phyloP scores from a whole-genome alignment of 30 jellyfish, hydroid and myxozoan genomes.

The Mastigias papua region DNA sequence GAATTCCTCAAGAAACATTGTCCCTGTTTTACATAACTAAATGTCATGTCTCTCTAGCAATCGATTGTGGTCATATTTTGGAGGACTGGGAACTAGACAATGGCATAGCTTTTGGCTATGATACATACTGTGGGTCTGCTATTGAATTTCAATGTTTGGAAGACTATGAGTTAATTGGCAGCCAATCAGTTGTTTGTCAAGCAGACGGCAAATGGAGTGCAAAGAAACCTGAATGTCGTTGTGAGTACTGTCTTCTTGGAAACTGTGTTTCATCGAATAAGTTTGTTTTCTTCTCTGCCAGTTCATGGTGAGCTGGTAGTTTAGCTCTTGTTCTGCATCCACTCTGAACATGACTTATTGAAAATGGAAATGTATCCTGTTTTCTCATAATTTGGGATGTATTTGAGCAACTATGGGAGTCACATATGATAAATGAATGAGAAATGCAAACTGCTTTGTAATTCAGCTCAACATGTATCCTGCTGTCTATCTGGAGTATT shows the following conservation, averaged over 20 bases:
- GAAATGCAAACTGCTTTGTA: too few species aligned
- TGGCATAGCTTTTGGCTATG: conserved; percentile 29
- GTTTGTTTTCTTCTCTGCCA: too few species aligned
- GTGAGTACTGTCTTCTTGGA: conserved; percentile 15
- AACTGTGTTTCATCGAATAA: not conserved
- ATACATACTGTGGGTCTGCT: conserved; percentile 41
- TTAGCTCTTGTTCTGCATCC: too few species aligned
- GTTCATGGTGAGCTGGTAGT: too few species aligned
- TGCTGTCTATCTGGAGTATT: too few species aligned
- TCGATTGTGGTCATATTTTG: conserved; percentile 44
- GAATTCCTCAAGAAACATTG: not conserved
- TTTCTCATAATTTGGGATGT: too few species aligned
- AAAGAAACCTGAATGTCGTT: conserved; percentile 25
- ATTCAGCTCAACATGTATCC: too few species aligned
- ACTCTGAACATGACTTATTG: too few species aligned
- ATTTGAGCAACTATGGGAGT: too few species aligned
- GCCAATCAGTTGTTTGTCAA: conserved; percentile 11
- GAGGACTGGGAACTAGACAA: conserved; percentile 31
- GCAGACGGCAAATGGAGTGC: conserved; percentile 62
- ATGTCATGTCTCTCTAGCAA: conserved; percentile 6
- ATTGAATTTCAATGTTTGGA: conserved; percentile 32
- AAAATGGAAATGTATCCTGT: too few species aligned
- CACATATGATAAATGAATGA: too few species aligned
- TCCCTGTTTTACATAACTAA: not conserved
- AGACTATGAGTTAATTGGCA: conserved; percentile 51